Evolutionary conservation across 2,113 vertebrate genomes (phyloP).

Genomic region (Tautogolabrus adspersus): DNA sequence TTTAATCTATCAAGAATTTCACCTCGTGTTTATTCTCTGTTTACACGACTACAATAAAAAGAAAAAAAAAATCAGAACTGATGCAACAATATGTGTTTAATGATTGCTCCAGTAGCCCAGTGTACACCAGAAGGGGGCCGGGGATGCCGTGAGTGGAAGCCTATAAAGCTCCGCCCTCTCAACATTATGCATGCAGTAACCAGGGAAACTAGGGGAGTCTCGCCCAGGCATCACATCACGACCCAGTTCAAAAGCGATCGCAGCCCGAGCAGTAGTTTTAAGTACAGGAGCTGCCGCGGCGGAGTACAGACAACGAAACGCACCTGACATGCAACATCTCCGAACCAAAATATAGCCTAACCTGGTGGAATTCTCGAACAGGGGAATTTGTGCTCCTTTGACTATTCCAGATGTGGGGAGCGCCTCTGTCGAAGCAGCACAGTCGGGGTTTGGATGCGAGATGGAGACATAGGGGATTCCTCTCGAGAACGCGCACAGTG

Average conservation of each 20-base stretch:
- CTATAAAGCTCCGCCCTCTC: constrained; percentile 53
- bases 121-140: constrained; percentile 36
- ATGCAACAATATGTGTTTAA: constrained; percentile 9
- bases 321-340: constrained; percentile 34
- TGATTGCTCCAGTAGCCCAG: constrained; percentile 37
- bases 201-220: constrained; percentile 73
- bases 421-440: constrained; percentile 74
- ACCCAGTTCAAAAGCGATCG: constrained; percentile 67
- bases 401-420: constrained; percentile 81
- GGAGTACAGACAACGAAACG: background rate
- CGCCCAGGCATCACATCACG: constrained; percentile 71
- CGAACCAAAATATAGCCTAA: constrained; percentile 10
- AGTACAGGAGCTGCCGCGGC: constrained; percentile 13
- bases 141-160: constrained; percentile 73
- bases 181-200: constrained; percentile 77
- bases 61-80: background rate
- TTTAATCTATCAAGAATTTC: background rate
- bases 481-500: constrained; percentile 68
- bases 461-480: constrained; percentile 79
- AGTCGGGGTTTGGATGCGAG: constrained; percentile 79
- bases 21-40: too few species aligned
- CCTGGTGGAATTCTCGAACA: constrained; percentile 4
- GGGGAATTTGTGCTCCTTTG: constrained; percentile 22
- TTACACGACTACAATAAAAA: background rate
- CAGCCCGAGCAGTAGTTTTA: constrained; percentile 25